phyloP scores from a whole-genome alignment of 2,888 invertebrate species.

The Lacanobia oleracea region DNA sequence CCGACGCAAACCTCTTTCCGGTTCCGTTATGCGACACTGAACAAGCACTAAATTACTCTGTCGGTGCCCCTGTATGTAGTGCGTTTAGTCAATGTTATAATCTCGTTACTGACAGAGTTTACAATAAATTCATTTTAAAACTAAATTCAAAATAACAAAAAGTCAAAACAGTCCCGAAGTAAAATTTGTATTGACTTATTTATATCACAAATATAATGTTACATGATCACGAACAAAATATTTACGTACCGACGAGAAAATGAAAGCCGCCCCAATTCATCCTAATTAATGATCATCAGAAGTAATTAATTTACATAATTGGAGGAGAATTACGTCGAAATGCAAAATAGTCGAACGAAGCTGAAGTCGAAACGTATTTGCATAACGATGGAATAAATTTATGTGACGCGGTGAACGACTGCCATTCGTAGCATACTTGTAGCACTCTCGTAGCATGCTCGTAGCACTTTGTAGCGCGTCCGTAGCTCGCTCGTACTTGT shows the following conservation, averaged over 20 bases:
- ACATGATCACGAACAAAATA: constrained; percentile 39
- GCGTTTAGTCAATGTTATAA: not conserved
- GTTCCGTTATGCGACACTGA: constrained; percentile 25
- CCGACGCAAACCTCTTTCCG: constrained; percentile 20
- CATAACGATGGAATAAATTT: constrained; percentile 74
- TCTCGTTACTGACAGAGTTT: not conserved
- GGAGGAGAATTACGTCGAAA: constrained; percentile 76
- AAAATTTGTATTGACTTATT: constrained; percentile 9
- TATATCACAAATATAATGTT: constrained; percentile 26
- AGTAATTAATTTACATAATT: constrained; percentile 83
- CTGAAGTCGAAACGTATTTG: constrained; percentile 72
- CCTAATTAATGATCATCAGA: constrained; percentile 77
- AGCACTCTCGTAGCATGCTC: constrained; percentile 3
- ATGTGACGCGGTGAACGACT: constrained; percentile 29
- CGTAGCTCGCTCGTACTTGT: too few species aligned
- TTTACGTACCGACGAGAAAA: constrained; percentile 49
- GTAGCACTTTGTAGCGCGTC: too few species aligned
- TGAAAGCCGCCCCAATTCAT: constrained; percentile 65
- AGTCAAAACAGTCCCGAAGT: not conserved
- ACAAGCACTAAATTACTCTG: constrained; percentile 14
- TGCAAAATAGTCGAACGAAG: constrained; percentile 77
- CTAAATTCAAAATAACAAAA: not conserved
- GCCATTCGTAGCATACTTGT: constrained; percentile 1
- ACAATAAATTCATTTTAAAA: not conserved
- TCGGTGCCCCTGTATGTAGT: not conserved